Percentiles rank a stretch among this genome's conserved stretches.
These are phyloP conservation scores for Drosophila punjabiensis DNA, from an alignment of 1,140 invertebrate species.

Conservation along the genomic window DNA sequence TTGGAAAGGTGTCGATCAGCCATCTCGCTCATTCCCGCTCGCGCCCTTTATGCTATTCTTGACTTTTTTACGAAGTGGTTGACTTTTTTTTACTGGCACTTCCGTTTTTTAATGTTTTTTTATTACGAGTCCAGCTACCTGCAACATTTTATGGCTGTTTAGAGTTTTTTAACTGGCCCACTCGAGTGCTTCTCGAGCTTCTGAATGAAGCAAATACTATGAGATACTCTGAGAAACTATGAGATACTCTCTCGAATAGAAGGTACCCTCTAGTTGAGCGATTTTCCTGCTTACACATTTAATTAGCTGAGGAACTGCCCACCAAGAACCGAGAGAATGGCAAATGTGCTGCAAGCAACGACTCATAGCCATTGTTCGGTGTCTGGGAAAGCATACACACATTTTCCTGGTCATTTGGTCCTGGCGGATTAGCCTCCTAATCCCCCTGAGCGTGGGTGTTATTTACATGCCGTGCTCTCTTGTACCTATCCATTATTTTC, in stretches of 20 bases:
- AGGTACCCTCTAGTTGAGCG: neutral
- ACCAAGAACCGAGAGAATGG: constrained; percentile 56
- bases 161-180: constrained; percentile 41
- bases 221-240: no score
- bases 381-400: constrained; percentile 3
- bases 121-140: constrained; percentile 42
- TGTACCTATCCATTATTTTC: constrained; percentile 38
- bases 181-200: neutral
- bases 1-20: neutral
- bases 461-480: constrained; percentile 58
- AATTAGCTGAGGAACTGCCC: constrained; percentile 67
- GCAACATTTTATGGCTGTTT: constrained; percentile 46
- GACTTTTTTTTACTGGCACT: constrained; percentile 68
- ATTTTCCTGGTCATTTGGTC: constrained; percentile 36
- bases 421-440: constrained; percentile 64
- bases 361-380: constrained; percentile 11
- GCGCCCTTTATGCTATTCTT: constrained; percentile 40
- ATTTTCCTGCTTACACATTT: constrained; percentile 60
- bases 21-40: constrained; percentile 12
- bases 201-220: constrained; percentile 12
- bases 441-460: constrained; percentile 58
- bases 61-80: constrained; percentile 64
- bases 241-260: neutral
- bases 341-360: constrained; percentile 17
- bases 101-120: constrained; percentile 63